These are phyloP conservation scores for Holothuria glaberrima DNA, from an alignment of 35 echinoderm and acorn worm genomes.

Conservation along the genomic window DNA sequence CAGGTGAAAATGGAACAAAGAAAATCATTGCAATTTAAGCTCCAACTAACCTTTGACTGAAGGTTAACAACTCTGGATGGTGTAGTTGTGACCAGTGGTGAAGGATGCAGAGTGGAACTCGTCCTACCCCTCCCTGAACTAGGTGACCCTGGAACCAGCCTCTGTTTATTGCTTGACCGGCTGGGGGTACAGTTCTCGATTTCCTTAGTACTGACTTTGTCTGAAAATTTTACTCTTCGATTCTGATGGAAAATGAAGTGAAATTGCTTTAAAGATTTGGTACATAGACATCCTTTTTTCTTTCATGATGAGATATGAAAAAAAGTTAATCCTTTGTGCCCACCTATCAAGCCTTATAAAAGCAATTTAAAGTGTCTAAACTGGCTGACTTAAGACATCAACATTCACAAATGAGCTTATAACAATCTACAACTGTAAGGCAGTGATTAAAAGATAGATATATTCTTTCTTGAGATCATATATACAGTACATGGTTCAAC, in stretches of 20 bases:
- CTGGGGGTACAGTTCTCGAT: conserved; percentile 32
- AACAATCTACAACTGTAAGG: too few species aligned
- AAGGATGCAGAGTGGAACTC: conserved; percentile 49
- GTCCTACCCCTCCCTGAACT: neutral
- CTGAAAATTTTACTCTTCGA: conserved; percentile 86
- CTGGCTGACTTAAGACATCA: too few species aligned
- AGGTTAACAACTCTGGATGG: conserved; percentile 82
- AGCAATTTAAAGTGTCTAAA: neutral
- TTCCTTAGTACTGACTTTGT: conserved; percentile 30
- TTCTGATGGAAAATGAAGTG: conserved; percentile 32
- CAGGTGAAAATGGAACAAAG: too few species aligned
- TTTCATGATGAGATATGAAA: neutral
- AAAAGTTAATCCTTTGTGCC: neutral
- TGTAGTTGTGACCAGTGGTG: conserved; percentile 91
- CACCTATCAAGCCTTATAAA: neutral
- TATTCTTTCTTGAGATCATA: too few species aligned
- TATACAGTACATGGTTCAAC: too few species aligned
- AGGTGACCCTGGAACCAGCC: neutral
- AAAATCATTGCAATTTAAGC: too few species aligned
- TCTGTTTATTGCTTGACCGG: conserved; percentile 13
- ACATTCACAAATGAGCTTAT: too few species aligned
- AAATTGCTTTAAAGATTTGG: neutral
- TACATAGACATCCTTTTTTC: neutral
- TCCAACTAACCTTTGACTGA: conserved; percentile 76
- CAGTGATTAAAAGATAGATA: too few species aligned